A percentile compares a stretch with the other conserved stretches of the same genome.
phyloP scores from a whole-genome alignment of 1,140 invertebrate species.

The Macrotrachela quadricornifera region DNA sequence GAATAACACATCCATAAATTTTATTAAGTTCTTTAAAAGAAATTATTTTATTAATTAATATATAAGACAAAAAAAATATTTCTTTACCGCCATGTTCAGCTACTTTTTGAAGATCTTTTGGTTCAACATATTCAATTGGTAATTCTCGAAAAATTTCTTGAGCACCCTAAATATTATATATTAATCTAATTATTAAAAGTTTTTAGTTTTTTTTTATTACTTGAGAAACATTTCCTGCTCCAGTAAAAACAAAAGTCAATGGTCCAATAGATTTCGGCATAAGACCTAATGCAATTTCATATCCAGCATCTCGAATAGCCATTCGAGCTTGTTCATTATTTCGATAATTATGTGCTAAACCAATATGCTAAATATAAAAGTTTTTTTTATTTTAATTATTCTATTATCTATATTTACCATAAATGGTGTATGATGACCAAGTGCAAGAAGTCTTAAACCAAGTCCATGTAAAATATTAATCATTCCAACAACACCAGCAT shows the following conservation, averaged over 20 bases:
- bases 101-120: conserved; percentile 76
- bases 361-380: conserved; percentile 56
- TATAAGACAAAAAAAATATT: no score
- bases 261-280: conserved; percentile 80
- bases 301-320: conserved; percentile 84
- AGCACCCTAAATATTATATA: no score
- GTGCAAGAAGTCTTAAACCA: conserved; percentile 67
- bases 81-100: conserved; percentile 78
- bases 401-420: conserved; percentile 45
- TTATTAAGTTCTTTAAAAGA: no score
- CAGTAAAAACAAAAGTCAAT: conserved; percentile 8
- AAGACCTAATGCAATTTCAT: conserved; percentile 84
- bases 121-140: conserved; percentile 87
- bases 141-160: conserved; percentile 95
- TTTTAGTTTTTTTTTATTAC: no score
- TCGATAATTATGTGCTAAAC: conserved; percentile 88
- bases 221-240: conserved; percentile 42
- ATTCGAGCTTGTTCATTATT: conserved; percentile 90
- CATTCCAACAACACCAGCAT: conserved; percentile 93
- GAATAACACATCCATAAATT: conserved; percentile 74
- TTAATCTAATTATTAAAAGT: no score
- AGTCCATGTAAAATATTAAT: conserved; percentile 93
- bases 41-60: no score
- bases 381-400: not conserved
- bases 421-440: conserved; percentile 95